Percentiles rank a stretch among this genome's conserved stretches.
Evolutionary conservation across 2,797 vertebrate genomes (phyloP).

Genomic region (Enteromius viviparus): DNA sequence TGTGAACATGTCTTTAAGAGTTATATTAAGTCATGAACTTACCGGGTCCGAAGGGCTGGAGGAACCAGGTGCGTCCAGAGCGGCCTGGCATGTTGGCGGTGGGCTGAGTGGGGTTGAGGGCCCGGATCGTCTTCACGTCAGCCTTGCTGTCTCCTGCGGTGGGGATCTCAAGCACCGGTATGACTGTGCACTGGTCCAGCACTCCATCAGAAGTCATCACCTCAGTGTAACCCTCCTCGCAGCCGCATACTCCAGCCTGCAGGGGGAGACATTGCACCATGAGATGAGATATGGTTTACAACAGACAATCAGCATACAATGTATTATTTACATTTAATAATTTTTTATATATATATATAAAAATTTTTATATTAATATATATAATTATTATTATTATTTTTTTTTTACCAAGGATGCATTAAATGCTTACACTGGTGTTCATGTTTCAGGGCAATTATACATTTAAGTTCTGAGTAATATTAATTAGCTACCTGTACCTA

Average conservation of each 20-base stretch:
- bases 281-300: not conserved
- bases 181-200: constrained; percentile 92
- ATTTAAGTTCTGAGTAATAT: not conserved
- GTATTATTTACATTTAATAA: not conserved
- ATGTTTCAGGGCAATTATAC: not conserved
- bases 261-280: constrained; percentile 49
- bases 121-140: constrained; percentile 95
- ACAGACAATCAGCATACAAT: not conserved
- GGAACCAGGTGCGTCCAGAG: constrained; percentile 91
- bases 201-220: constrained; percentile 92
- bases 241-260: constrained; percentile 88
- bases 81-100: constrained; percentile 82
- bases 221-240: constrained; percentile 95
- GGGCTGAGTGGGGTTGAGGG: constrained; percentile 87
- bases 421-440: not conserved
- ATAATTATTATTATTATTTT: no score
- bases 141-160: constrained; percentile 88
- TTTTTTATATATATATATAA: no score
- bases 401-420: not conserved
- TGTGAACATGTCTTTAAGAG: not conserved
- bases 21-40: constrained; percentile 41
- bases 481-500: not conserved
- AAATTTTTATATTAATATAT: no score
- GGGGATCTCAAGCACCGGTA: constrained; percentile 92
- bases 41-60: constrained; percentile 96